Base-by-base conservation (phyloP, 2,797 vertebrate genomes). In the Cygnus olor region DNA sequence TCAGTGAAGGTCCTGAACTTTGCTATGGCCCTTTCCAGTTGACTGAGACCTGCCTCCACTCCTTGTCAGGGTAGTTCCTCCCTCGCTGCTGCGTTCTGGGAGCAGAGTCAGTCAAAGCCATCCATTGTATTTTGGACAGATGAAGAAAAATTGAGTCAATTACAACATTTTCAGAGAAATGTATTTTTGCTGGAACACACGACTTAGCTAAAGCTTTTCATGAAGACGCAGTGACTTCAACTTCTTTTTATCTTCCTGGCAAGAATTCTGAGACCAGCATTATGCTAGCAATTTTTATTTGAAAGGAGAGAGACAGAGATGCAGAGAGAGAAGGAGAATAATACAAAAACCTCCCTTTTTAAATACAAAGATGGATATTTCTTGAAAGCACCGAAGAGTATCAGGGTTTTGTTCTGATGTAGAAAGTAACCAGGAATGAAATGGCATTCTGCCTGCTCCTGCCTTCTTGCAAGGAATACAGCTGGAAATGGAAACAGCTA, bases 241-340 rank as follows among this genome's bases (percentile, higher is more conserved):
- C 6, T 58, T 66, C 73, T 86, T 80, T 42, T 51, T 42, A 27
- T 19, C 10, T 34, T 83, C 92, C 71, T 44, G 16, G 10, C 34
- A 56, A 80, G 60, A 72, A 22, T 74, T 82, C 49, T 73, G 66
- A 81, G 70, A 82, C 17, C n/a, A 82, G 9, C 3, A 9, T 32
- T 86, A 47, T 84, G 22, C 80, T 90, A 82, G 32, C 13, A 73
- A 21, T 45, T 94, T 89, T 90, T 77, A n/a, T 93, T 74, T 89
- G 38, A 82, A 91, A 81, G 22, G 7, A 58, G 25, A 80, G n/a
- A 92, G 44, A 8, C 8, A 88, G 56, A 89, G 21, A 6, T 1
- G 27, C 13, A 21, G 10, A 21, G 14, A 87, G 25, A 57, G 34
- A 56, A 85, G 36, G 10, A 85, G 10, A 85, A 68, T 40, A 79